Evolutionary conservation across 2,113 vertebrate genomes (phyloP).

Genomic region (Calypte anna): DNA sequence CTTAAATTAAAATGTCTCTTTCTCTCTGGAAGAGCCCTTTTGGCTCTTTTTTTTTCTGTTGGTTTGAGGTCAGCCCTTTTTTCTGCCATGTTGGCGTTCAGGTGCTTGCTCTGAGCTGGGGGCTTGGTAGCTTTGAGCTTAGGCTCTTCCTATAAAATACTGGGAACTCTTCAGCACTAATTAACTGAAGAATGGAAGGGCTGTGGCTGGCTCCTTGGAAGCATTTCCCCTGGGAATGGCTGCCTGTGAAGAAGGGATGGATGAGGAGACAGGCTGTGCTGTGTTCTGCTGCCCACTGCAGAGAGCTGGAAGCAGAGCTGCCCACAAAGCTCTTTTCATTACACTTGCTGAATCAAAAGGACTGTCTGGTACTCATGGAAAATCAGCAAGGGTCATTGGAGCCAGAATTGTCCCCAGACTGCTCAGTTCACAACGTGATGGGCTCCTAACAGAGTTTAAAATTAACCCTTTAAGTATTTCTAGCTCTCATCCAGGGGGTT

Average conservation of each 20-base stretch:
- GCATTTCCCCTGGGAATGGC: conserved; percentile 32
- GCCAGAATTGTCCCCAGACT: conserved; percentile 3
- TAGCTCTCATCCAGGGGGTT: not conserved
- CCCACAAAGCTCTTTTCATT: conserved; percentile 63
- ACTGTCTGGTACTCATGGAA: conserved; percentile 33
- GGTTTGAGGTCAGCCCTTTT: not conserved
- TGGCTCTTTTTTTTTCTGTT: not conserved
- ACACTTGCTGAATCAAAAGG: conserved; percentile 60
- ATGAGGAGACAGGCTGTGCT: conserved; percentile 11
- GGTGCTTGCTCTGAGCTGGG: not conserved
- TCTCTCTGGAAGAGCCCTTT: not conserved
- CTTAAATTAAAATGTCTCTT: not conserved
- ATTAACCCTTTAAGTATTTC: not conserved
- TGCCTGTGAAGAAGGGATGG: conserved; percentile 26
- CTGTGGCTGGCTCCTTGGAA: not conserved
- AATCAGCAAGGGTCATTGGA: conserved; percentile 37
- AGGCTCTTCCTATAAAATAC: not conserved
- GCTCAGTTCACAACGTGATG: not conserved
- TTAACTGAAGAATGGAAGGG: conserved; percentile 14
- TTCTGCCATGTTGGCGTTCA: not conserved
- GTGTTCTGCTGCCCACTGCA: conserved; percentile 62
- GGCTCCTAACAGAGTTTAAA: not conserved
- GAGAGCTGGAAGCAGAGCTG: not conserved
- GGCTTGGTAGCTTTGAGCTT: not conserved
- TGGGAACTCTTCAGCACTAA: not conserved